Evolutionary conservation across 2,113 vertebrate genomes (phyloP).

Genomic region (Serinus canaria): DNA sequence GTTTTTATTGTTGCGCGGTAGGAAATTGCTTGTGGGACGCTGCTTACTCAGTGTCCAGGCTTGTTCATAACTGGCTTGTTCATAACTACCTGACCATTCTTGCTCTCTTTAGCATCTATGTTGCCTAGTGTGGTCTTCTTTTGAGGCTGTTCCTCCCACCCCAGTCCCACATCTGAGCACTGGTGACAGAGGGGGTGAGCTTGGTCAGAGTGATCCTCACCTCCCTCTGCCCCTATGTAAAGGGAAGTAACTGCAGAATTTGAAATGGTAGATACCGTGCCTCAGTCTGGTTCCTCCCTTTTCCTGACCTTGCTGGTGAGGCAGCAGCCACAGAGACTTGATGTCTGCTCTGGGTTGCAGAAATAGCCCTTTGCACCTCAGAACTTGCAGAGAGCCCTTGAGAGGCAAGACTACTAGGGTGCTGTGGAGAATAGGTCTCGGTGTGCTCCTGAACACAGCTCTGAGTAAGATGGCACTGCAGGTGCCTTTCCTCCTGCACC

Average conservation of each 20-base stretch:
- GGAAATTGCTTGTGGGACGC: neutral
- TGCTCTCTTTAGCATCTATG: neutral
- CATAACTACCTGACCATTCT: neutral
- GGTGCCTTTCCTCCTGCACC: neutral
- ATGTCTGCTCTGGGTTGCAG: neutral
- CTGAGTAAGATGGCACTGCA: neutral
- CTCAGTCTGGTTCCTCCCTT: neutral
- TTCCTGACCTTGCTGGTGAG: neutral
- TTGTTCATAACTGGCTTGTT: constrained; percentile 12
- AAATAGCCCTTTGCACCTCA: neutral
- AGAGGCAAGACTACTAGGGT: neutral
- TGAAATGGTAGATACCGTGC: neutral
- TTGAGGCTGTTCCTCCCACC: neutral
- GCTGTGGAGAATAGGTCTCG: fast-evolving
- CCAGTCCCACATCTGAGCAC: neutral
- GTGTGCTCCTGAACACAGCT: neutral
- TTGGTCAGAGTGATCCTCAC: neutral
- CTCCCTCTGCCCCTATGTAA: neutral
- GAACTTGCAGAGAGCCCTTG: neutral
- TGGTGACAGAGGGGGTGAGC: neutral
- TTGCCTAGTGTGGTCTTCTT: neutral
- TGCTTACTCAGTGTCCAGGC: neutral
- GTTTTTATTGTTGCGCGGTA: neutral
- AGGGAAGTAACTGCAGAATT: neutral
- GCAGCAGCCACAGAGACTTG: neutral